Conservation (phyloP, 2,113 vertebrate species). For the Narcine bancroftii region DNA sequence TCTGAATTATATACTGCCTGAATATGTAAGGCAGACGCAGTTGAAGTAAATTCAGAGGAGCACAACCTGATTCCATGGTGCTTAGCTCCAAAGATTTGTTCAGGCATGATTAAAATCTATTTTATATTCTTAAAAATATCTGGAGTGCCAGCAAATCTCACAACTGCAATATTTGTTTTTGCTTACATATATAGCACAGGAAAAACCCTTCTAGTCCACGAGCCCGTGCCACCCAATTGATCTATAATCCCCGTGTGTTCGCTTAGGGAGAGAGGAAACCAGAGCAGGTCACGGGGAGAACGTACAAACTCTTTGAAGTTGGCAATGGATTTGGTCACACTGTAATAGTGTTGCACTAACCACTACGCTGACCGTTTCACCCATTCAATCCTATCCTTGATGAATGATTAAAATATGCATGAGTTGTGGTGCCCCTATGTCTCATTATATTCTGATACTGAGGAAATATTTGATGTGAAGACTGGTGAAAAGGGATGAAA, state of each 20-base stretch:
- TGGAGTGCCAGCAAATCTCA: conserved; percentile 6
- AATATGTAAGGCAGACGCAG: background rate
- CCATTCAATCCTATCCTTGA: conserved; percentile 27
- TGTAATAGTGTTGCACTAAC: no score
- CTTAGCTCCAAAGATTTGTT: background rate
- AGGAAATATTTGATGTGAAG: background rate
- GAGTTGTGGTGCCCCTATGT: background rate
- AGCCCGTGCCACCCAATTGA: no score
- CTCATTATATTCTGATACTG: background rate
- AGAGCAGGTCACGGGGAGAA: no score
- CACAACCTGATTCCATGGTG: background rate
- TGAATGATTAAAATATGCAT: conserved; percentile 1
- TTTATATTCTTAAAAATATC: conserved; percentile 23
- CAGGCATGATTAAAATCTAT: conserved; percentile 17
- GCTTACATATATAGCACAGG: no score
- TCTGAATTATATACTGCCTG: background rate
- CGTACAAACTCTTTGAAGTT: no score
- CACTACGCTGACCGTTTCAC: no score
- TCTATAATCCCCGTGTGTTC: no score
- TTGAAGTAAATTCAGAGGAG: conserved; percentile 7
- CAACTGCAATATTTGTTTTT: background rate
- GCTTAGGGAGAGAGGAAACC: no score
- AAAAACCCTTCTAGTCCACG: no score
- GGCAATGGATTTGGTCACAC: no score
- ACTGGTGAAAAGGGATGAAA: background rate